Evolutionary conservation across 2,113 vertebrate genomes (phyloP).

Genomic region (Ctenomys sociabilis): DNA sequence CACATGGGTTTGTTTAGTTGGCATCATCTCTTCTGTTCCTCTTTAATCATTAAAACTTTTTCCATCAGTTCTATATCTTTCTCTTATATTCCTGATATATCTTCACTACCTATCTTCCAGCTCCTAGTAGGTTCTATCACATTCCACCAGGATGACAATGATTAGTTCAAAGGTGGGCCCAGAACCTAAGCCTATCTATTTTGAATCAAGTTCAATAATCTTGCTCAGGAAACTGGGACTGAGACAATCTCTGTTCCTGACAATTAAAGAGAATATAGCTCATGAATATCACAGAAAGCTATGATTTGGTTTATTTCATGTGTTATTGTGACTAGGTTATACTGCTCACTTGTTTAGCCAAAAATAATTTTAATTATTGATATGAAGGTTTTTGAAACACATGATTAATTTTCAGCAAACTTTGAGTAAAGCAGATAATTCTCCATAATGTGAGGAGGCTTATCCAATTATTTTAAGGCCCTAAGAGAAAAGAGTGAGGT

Average conservation of each 20-base stretch:
- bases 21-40: background rate
- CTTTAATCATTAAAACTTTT: background rate
- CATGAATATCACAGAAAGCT: background rate
- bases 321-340: background rate
- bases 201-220: background rate
- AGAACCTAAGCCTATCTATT: background rate
- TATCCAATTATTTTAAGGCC: background rate
- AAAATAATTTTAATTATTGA: background rate
- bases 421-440: background rate
- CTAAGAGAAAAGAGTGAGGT: background rate
- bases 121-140: background rate
- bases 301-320: background rate
- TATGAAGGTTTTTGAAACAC: background rate
- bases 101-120: background rate
- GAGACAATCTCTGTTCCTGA: background rate
- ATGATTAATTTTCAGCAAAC: background rate
- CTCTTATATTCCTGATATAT: background rate
- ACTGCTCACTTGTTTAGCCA: background rate
- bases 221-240: conserved; percentile 14
- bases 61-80: background rate
- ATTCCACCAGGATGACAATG: background rate
- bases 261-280: background rate
- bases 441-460: background rate
- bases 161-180: background rate
- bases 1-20: background rate